Evolutionary conservation across 2,797 vertebrate genomes (phyloP).

Genomic region (Garrulus glandarius): DNA sequence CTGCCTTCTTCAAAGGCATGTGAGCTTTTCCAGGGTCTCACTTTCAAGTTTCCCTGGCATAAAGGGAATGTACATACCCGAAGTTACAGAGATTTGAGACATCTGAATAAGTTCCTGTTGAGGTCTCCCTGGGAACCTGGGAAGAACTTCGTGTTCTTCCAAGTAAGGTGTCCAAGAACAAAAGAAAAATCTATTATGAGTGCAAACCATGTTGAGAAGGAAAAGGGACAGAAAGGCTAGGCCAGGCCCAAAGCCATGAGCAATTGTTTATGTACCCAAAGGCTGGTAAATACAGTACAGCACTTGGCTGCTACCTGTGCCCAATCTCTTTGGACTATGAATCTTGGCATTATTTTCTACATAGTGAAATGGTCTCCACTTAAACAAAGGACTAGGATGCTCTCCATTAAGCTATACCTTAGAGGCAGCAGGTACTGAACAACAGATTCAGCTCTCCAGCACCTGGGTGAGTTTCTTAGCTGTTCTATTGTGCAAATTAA

Average conservation of each 20-base stretch:
- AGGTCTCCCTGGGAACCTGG: not conserved
- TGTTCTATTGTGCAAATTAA: not conserved
- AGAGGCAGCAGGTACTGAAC: not conserved
- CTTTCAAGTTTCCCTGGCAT: not conserved
- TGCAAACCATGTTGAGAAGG: not conserved
- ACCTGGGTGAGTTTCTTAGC: not conserved
- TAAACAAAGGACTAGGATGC: not conserved
- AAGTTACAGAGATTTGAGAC: not conserved
- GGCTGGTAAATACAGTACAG: not conserved
- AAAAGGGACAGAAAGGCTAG: not conserved
- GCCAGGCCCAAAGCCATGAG: not conserved
- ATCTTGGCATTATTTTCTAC: not conserved
- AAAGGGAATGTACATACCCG: not conserved
- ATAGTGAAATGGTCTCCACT: not conserved
- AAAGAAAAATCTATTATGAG: not conserved
- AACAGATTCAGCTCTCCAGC: not conserved
- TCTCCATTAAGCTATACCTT: not conserved
- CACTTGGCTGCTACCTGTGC: not conserved
- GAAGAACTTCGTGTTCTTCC: not conserved
- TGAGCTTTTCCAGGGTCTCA: not conserved
- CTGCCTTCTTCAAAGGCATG: not conserved
- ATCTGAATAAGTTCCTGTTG: not conserved
- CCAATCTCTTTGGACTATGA: not conserved
- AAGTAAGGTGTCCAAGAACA: not conserved
- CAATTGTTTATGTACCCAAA: not conserved